A percentile compares a stretch with the other conserved stretches of the same genome.
Conservation (phyloP, 2,797 vertebrate species). For the Okamejei kenojei region DNA sequence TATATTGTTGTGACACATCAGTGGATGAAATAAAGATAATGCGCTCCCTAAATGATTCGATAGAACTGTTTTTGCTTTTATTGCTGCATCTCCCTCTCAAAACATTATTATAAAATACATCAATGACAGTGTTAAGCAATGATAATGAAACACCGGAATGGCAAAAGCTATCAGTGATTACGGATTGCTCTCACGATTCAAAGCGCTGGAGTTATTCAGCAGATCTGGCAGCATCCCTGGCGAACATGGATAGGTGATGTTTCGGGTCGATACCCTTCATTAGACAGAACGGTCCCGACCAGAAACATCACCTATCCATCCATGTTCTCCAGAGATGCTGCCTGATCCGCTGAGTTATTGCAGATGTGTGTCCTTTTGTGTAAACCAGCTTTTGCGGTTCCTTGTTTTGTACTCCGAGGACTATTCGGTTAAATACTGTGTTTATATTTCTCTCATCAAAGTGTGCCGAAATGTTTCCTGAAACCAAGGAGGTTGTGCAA, state of each 20-base stretch:
- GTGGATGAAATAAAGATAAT: neutral
- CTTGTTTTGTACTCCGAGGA: too few relatives aligned
- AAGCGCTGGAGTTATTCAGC: too few relatives aligned
- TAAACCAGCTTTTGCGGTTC: too few relatives aligned
- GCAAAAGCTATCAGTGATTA: constrained; percentile 34
- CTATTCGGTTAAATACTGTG: constrained; percentile 38
- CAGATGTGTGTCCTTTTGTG: too few relatives aligned
- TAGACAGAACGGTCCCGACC: too few relatives aligned
- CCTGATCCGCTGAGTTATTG: too few relatives aligned
- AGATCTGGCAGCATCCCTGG: too few relatives aligned
- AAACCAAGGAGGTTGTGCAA: constrained; percentile 65
- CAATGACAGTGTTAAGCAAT: neutral
- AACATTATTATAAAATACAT: neutral
- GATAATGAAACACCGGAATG: neutral
- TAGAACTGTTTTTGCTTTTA: neutral
- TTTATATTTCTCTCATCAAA: constrained; percentile 50
- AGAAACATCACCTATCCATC: too few relatives aligned
- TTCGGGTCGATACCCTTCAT: too few relatives aligned
- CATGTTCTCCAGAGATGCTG: too few relatives aligned
- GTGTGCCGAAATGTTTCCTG: constrained; percentile 72
- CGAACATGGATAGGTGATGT: too few relatives aligned
- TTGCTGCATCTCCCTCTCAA: too few relatives aligned
- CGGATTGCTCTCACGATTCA: neutral
- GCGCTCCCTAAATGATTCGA: neutral
- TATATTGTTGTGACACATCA: neutral